A percentile compares a stretch with the other conserved stretches of the same genome.
Evolutionary conservation across 2,797 vertebrate genomes (phyloP).

Genomic region (Cynodonichthys magdalenae): DNA sequence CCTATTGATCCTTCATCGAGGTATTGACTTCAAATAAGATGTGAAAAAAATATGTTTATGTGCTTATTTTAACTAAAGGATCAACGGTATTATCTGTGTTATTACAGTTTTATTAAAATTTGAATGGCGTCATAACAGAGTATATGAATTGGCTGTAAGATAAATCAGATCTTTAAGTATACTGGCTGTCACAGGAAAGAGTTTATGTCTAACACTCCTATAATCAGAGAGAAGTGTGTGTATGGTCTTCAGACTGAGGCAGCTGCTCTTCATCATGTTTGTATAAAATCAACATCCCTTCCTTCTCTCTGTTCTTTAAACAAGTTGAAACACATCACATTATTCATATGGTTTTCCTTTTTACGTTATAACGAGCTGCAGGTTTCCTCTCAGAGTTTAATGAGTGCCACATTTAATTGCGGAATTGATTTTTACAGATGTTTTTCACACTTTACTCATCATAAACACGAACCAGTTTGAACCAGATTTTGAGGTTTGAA

Average conservation of each 20-base stretch:
- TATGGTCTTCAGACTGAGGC: conserved; percentile 14
- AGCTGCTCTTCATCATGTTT: conserved; percentile 37
- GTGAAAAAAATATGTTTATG: conserved; percentile 1
- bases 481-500: no score
- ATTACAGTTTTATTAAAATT: conserved; percentile 1
- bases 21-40: conserved; percentile 51
- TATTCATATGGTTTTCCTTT: background rate
- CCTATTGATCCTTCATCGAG: conserved; percentile 59
- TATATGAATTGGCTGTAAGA: no score
- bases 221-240: background rate
- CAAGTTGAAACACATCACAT: conserved; percentile 25
- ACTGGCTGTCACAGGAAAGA: conserved; percentile 2
- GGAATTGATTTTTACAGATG: no score
- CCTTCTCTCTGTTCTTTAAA: conserved; percentile 1
- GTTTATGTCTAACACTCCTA: conserved; percentile 8
- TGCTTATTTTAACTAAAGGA: background rate
- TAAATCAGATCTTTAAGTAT: background rate
- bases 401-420: no score
- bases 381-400: no score
- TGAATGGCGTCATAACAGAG: no score
- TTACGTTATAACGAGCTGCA: background rate
- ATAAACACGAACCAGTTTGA: no score
- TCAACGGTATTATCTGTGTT: background rate
- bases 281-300: conserved; percentile 18
- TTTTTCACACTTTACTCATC: no score